Percentiles rank a stretch among this genome's conserved stretches.
These are phyloP conservation scores for Morus bassanus DNA, from an alignment of 2,797 vertebrate genomes.

Conservation along the genomic window DNA sequence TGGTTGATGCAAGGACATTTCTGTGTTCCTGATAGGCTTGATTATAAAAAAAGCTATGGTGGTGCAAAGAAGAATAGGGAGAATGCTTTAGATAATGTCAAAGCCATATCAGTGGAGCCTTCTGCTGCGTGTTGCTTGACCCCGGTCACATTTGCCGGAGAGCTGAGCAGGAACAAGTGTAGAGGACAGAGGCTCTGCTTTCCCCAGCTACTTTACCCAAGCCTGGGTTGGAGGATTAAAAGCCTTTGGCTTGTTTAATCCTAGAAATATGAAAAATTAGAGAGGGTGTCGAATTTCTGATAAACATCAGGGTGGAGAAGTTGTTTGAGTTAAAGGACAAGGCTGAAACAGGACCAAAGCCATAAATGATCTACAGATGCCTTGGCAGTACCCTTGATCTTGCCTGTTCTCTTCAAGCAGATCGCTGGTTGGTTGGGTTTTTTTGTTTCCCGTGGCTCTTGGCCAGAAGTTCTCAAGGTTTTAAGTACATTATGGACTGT, in stretches of 20 bases:
- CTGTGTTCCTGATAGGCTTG: neutral
- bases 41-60: neutral
- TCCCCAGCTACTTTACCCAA: neutral
- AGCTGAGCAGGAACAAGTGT: neutral
- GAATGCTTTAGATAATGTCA: neutral
- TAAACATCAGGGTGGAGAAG: neutral
- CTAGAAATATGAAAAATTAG: neutral
- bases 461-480: slow-evolving; percentile 9
- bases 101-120: neutral
- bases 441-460: neutral
- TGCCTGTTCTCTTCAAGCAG: neutral
- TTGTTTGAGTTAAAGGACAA: neutral
- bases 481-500: neutral
- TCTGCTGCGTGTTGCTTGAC: neutral
- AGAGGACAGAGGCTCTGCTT: neutral
- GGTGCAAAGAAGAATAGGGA: neutral
- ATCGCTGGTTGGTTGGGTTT: neutral
- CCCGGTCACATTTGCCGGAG: neutral
- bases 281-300: neutral
- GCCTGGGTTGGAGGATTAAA: neutral
- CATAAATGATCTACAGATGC: slow-evolving; percentile 9
- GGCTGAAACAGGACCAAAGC: neutral
- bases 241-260: neutral
- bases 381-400: slow-evolving; percentile 42
- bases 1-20: neutral